Conservation (phyloP, 2,113 vertebrate genomes). For the Microtus ochrogaster region DNA sequence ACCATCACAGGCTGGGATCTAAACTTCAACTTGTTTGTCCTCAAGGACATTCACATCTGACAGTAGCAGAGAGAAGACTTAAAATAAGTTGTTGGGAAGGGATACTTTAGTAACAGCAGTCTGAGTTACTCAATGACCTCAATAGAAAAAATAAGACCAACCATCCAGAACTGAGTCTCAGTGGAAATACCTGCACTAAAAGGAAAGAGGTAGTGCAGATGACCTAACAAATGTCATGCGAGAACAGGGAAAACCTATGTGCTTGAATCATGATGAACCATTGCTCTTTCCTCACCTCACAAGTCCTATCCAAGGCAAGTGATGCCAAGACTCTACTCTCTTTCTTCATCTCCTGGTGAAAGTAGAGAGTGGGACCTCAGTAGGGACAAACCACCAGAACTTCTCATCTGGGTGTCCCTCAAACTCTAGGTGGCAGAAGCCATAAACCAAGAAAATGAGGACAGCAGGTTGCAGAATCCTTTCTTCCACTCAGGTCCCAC, state of each 20-base stretch:
- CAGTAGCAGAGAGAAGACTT: neutral
- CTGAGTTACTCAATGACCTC: neutral
- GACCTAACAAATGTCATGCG: neutral
- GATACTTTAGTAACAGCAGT: neutral
- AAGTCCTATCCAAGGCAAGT: neutral
- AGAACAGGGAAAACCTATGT: neutral
- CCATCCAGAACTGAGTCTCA: neutral
- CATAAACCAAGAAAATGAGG: neutral
- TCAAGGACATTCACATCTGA: neutral
- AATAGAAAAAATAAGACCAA: neutral
- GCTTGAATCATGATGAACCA: neutral
- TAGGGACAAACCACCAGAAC: neutral
- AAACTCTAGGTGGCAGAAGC: neutral
- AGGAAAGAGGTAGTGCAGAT: neutral
- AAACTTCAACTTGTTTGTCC: neutral
- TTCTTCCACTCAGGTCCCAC: neutral
- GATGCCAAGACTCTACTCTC: neutral
- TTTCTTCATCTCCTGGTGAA: neutral
- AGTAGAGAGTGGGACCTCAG: neutral
- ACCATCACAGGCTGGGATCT: neutral
- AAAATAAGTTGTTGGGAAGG: neutral
- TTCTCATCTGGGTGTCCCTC: neutral
- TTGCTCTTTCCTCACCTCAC: neutral
- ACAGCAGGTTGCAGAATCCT: neutral
- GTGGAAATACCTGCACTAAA: neutral